These are phyloP conservation scores for Castor canadensis DNA, from an alignment of 2,113 vertebrate genomes.

Conservation along the genomic window DNA sequence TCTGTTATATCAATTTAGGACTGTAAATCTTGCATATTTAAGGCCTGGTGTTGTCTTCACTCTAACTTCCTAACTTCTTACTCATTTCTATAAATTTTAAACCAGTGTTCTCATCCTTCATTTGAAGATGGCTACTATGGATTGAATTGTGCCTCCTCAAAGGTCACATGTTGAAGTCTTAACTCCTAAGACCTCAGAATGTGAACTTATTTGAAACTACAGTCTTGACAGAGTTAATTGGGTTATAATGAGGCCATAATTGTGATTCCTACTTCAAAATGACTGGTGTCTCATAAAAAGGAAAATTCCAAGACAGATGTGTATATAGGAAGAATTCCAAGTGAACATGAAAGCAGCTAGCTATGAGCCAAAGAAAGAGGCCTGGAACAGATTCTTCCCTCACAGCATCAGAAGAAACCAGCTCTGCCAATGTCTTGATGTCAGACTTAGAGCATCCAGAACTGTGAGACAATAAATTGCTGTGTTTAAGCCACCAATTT, in stretches of 20 bases:
- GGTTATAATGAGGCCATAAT: neutral
- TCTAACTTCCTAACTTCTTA: neutral
- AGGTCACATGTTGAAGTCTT: neutral
- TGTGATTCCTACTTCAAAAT: accelerated
- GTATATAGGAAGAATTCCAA: neutral
- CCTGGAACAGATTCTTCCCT: neutral
- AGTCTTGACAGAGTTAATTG: neutral
- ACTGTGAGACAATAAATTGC: neutral
- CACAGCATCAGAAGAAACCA: neutral
- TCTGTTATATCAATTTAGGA: neutral
- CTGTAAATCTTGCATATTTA: neutral
- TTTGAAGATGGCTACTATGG: neutral
- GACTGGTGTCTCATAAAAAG: neutral
- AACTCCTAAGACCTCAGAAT: neutral
- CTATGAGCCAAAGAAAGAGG: neutral
- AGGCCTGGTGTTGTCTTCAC: neutral
- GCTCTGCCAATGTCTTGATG: neutral
- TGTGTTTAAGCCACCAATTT: neutral
- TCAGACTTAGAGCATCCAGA: neutral
- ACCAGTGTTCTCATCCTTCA: neutral
- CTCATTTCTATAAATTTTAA: neutral
- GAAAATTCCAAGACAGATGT: neutral
- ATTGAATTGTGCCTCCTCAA: neutral
- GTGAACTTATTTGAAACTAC: neutral
- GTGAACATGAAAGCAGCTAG: neutral